Conservation (phyloP, 64 coral and sea anemone genomes). For the Porites lutea region DNA sequence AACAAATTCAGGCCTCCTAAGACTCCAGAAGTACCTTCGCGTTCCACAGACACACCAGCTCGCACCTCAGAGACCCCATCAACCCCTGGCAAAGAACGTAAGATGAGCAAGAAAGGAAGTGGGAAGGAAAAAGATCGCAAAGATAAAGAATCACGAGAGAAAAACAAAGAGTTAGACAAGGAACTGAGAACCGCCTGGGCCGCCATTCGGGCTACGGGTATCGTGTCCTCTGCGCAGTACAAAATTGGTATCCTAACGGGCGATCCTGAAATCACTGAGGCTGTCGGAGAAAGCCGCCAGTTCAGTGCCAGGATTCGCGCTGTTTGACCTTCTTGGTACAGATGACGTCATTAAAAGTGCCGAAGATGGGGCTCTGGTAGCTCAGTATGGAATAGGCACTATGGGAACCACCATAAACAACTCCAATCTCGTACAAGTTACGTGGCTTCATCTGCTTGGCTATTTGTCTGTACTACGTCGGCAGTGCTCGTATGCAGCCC, state of each 20-base stretch:
- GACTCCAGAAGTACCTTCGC: neutral
- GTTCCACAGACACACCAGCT: neutral
- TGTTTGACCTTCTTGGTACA: conserved; percentile 92
- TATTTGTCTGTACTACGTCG: conserved; percentile 83
- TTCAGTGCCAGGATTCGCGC: conserved; percentile 69
- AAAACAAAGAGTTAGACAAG: conserved; percentile 76
- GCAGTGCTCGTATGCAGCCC: conserved; percentile 85
- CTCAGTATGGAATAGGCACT: conserved; percentile 76
- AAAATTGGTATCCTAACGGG: conserved; percentile 79
- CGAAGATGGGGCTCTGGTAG: conserved; percentile 43
- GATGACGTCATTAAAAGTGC: conserved; percentile 63
- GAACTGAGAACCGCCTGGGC: conserved; percentile 76
- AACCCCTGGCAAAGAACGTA: conserved; percentile 4
- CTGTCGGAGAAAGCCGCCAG: conserved; percentile 73
- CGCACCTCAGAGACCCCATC: neutral
- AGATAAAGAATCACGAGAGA: conserved; percentile 71
- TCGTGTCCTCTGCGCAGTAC: conserved; percentile 72
- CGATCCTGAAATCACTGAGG: conserved; percentile 76
- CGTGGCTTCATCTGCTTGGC: conserved; percentile 90
- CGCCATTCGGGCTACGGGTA: conserved; percentile 81
- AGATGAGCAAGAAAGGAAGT: conserved; percentile 70
- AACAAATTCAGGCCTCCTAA: conserved; percentile 40
- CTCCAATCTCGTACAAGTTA: conserved; percentile 80
- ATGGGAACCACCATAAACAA: conserved; percentile 80
- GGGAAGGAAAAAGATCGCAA: conserved; percentile 56